Evolutionary conservation across 2,888 invertebrate genomes (phyloP).

Genomic region (Harmothoe impar): DNA sequence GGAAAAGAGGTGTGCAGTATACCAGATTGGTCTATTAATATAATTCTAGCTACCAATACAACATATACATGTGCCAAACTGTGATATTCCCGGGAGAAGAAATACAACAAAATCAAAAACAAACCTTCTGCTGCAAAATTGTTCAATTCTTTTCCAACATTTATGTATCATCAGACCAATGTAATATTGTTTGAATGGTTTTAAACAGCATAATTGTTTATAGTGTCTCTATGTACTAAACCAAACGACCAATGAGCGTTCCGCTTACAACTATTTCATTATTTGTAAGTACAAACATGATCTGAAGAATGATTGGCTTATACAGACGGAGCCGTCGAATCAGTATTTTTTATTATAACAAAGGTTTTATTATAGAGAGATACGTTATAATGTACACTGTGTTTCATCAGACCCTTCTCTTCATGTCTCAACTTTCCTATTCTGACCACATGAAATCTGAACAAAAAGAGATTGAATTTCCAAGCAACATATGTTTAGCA

Average conservation of each 20-base stretch:
- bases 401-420: constrained; percentile 36
- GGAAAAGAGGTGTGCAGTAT: constrained; percentile 9
- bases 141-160: constrained; percentile 51
- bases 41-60: constrained; percentile 41
- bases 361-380: constrained; percentile 1
- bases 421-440: constrained; percentile 36
- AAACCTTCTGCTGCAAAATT: constrained; percentile 60
- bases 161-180: constrained; percentile 23
- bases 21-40: constrained; percentile 31
- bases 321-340: constrained; percentile 56
- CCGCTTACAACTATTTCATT: background rate
- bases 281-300: constrained; percentile 52
- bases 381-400: background rate
- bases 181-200: constrained; percentile 21
- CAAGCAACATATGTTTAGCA: background rate
- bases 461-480: background rate
- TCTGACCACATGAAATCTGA: background rate
- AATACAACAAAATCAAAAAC: constrained; percentile 62
- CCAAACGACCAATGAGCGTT: background rate
- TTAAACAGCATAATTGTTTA: constrained; percentile 23
- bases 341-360: constrained; percentile 54
- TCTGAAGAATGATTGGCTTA: constrained; percentile 54
- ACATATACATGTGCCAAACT: constrained; percentile 60
- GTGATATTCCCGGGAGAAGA: constrained; percentile 63
- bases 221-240: constrained; percentile 23